Evolutionary conservation across 2,888 invertebrate genomes (phyloP), one percentile per base, ranked within the genome.

Genomic region (Cheilosia soror): DNA sequence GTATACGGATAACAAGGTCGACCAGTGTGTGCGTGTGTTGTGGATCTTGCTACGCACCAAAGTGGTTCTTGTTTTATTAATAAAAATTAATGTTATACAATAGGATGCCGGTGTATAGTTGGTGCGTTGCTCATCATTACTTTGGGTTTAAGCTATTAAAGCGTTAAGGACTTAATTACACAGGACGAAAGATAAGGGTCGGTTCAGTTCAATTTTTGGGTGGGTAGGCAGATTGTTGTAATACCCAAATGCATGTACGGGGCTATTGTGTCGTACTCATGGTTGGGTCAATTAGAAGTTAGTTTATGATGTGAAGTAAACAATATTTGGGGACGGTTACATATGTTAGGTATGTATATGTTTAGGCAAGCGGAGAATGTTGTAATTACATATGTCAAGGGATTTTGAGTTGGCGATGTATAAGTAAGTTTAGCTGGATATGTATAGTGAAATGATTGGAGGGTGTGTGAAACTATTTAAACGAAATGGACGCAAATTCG

Each of bases 101-200:
- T 31, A 40, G 76, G 37, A 44, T 31, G 42, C 51, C 58, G 6
- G 47, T 20, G 7, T 47, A 20, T 7, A 42, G 60, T 15, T 63
- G 76, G 68, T 53, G 68, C 44, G 76, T 53, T 68, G 53, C 60
- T 66, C 76, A 60, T 76, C 42, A 68, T 66, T 53, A 60, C 42
- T 20, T 68, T 33, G 51, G 66, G 60, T 29, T 42, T 58, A 20
- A 33, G 29, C 58, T 66, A 49, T 76, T 76, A 58, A 47, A 44
- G 49, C 49, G 55, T 66, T 49, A 49, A 76, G 66, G 55, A 58
- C 47, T 53, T 66, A 76, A 68, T 76, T 60, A 76, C 51, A 76
- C n/a, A 29, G 42, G 9, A 31, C 42, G 13, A 33, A 44, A 55
- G 57, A 57, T 37, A 57, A 42, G 53, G 27, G 40, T 68, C 42